Conservation (phyloP, 2,113 vertebrate species). For the Mus pahari region DNA sequence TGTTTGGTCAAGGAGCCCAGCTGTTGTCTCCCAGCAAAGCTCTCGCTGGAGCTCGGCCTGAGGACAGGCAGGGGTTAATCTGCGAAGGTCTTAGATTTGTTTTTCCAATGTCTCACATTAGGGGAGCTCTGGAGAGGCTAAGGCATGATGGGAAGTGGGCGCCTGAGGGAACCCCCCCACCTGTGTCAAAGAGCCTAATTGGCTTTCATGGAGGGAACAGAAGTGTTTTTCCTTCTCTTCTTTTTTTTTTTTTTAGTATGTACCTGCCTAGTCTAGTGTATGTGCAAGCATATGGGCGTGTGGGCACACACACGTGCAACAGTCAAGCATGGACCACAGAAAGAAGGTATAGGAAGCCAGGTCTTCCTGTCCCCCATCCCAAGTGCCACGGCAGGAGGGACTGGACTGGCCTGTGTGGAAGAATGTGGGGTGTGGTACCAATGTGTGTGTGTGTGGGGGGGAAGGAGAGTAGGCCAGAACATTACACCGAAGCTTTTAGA, state of each 20-base stretch:
- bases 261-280: background rate
- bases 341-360: background rate
- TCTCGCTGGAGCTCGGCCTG: background rate
- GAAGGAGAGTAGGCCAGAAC: background rate
- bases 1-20: slow-evolving; percentile 69
- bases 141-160: slow-evolving; percentile 76
- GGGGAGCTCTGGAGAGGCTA: slow-evolving; percentile 77
- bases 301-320: background rate
- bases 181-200: slow-evolving; percentile 77
- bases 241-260: background rate
- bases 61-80: slow-evolving; percentile 76
- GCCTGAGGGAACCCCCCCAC: slow-evolving; percentile 71
- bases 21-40: slow-evolving; percentile 70
- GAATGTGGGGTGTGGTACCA: too few relatives aligned
- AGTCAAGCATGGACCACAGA: background rate
- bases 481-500: background rate
- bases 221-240: slow-evolving; percentile 65
- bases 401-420: background rate
- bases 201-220: slow-evolving; percentile 51
- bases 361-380: background rate
- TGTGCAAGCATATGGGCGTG: background rate
- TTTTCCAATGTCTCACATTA: slow-evolving; percentile 82
- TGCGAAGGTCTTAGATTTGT: slow-evolving; percentile 73
- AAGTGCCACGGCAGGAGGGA: background rate
- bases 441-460: background rate